Evolutionary conservation across 1,140 invertebrate species (phyloP), one percentile per base, ranked within the genome.

Genomic region (Pseudomyrmex cubaensis): DNA sequence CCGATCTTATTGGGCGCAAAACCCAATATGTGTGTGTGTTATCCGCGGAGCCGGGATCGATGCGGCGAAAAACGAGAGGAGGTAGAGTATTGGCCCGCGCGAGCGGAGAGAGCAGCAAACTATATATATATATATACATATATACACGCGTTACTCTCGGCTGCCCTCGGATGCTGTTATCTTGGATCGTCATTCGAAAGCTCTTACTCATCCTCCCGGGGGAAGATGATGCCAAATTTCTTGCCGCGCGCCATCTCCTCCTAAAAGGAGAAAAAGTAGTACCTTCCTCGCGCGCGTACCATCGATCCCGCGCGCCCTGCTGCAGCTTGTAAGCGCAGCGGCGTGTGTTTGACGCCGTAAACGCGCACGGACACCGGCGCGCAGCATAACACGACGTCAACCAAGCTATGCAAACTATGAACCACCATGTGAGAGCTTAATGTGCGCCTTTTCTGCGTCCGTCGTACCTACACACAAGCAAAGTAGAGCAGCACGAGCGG

Each of bases 331-430:
- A 0, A 22, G 57, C 35, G 35, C 59, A 35, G 15, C 73, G 20
- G 62, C 63, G 75, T 15, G 35, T 35, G 35, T 35, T 35, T 35
- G 35, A 35, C 5, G 35, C 63, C 50, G 56, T 69, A 56, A 80
- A 59, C 17, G 66, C 76, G 35, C 35, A 35, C 35, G 66, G 76
- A 80, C 76, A 80, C 54, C 54, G 76, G 66, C 66, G 76, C 54
- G 76, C 76, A 35, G 35, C 35, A 80, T 80, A 59, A 80, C 66
- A 72, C 52, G 66, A 80, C 76, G 44, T 80, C 76, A 66, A 35
- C 66, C 76, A 59, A 72, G 76, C 66, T 80, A 72, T 80, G 76
- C 76, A 72, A 80, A 78, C 76, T 70, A 56, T 56, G 66, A 72
- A 72, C 66, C 76, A 72, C 76, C 76, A 35, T 35, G 76, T 61